Evolutionary conservation across 37 sponge, comb jelly and placozoan genomes (phyloP).

Genomic region (Aplysina aerophoba): DNA sequence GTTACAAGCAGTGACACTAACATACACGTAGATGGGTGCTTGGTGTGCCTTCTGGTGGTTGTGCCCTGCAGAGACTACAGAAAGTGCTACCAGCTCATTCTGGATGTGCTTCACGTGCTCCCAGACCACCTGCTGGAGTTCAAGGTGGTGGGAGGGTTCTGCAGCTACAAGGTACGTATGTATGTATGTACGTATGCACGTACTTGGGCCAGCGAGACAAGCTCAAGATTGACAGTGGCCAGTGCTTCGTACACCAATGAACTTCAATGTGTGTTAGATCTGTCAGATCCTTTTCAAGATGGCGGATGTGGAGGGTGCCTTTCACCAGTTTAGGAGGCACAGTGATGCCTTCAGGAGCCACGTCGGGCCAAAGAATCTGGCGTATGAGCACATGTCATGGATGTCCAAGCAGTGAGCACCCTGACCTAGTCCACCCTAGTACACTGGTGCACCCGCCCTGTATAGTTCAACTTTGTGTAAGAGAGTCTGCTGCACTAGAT

Average conservation of each 20-base stretch:
- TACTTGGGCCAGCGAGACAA: background rate
- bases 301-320: slow-evolving; percentile 72
- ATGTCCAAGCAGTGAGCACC: slow-evolving; percentile 75
- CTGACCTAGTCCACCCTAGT: too few species aligned
- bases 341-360: slow-evolving; percentile 73
- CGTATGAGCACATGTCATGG: slow-evolving; percentile 88
- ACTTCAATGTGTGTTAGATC: slow-evolving; percentile 57
- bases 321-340: slow-evolving; percentile 79
- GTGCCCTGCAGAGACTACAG: slow-evolving; percentile 19
- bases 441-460: too few species aligned
- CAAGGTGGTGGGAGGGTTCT: slow-evolving; percentile 84
- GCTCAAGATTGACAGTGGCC: background rate
- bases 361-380: slow-evolving; percentile 59
- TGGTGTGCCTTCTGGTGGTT: background rate
- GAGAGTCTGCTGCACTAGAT: background rate
- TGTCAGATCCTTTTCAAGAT: slow-evolving; percentile 78
- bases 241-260: background rate
- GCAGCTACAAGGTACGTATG: slow-evolving; percentile 82
- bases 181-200: background rate
- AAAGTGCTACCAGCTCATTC: slow-evolving; percentile 13
- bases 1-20: background rate
- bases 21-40: background rate
- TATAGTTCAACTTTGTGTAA: too few species aligned
- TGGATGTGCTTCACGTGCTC: background rate
- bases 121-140: slow-evolving; percentile 74